phyloP scores from a whole-genome alignment of 2,113 vertebrate genomes.

The Opisthocomus hoazin region DNA sequence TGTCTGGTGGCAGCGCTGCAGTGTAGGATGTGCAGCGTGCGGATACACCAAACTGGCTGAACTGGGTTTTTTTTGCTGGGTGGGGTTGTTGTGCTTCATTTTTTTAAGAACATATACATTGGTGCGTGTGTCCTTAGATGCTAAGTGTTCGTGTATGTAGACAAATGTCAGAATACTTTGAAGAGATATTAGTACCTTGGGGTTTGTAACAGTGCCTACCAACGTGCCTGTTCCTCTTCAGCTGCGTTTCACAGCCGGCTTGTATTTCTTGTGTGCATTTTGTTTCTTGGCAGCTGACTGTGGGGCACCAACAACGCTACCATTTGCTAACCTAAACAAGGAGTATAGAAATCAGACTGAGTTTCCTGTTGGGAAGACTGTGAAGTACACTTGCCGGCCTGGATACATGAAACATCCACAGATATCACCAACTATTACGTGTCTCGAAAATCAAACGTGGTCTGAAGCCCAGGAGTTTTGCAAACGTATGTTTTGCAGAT shows the following conservation, averaged over 20 bases:
- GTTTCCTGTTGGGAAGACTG: constrained; percentile 36
- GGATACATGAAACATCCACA: not conserved
- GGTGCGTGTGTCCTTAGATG: not conserved
- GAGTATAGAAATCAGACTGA: not conserved
- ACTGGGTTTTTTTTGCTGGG: not conserved
- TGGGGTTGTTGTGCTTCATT: not conserved
- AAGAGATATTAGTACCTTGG: not conserved
- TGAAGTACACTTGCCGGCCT: constrained; percentile 47
- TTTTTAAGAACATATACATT: not conserved
- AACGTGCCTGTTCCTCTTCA: not conserved
- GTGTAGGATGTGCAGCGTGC: not conserved
- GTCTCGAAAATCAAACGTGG: constrained; percentile 33
- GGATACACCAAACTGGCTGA: not conserved
- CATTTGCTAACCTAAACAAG: constrained; percentile 38
- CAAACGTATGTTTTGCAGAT: constrained; percentile 9
- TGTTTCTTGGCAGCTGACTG: constrained; percentile 35
- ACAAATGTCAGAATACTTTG: not conserved
- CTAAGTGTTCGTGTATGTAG: not conserved
- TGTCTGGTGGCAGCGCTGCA: not conserved
- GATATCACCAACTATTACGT: not conserved
- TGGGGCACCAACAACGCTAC: not conserved
- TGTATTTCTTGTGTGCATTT: not conserved
- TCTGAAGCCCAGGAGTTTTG: constrained; percentile 38
- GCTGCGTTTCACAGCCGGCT: not conserved
- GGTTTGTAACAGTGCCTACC: not conserved